Evolutionary conservation across 1,140 invertebrate species (phyloP), one percentile per base, ranked within the genome.

Genomic region (Hyphantria cunea): DNA sequence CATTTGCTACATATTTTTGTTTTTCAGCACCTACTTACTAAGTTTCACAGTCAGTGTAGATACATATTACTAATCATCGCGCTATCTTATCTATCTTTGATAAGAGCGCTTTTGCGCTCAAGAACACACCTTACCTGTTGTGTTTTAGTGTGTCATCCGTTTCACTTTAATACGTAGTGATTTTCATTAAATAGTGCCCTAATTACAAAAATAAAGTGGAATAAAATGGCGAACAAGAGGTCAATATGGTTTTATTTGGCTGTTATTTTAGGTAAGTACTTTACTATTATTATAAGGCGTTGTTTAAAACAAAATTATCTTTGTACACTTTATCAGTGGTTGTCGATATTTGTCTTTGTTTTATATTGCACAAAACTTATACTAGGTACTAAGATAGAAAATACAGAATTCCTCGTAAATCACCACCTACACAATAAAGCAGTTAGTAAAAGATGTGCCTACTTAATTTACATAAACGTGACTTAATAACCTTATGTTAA

Each of bases 191-290:
- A 10, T 54, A 53, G 55, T 68, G 34, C 60, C 31, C 47, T 61
- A 45, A 67, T 41, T 63, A 42, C 3, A 32, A 51, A 47, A 45
- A 48, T 54, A n/a, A n/a, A 56, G 25, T 64, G 31, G 47, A 44
- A 33, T 25, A 85, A 81, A 76, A 91, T 91, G 89, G 76, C 74
- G 52, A 74, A 78, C 68, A 84, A 64, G 47, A 84, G 66, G 69
- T 71, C 85, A 11, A 17, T 91, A 37, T 76, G 83, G 70, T 90
- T 90, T 70, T 91, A 91, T 66, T 70, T 91, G 33, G 82, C 89
- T 49, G 85, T 83, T 52, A 74, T 89, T 79, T 84, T 85, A 69
- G 82, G 90, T 91, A 76, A 82, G 85, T 83, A 44, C 13, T 15
- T 10, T n/a, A 39, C 3, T 39, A 34, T 9, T 54, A 47, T 0